These are phyloP conservation scores for Psittacula echo DNA, from an alignment of 2,797 vertebrate genomes.

Conservation along the genomic window DNA sequence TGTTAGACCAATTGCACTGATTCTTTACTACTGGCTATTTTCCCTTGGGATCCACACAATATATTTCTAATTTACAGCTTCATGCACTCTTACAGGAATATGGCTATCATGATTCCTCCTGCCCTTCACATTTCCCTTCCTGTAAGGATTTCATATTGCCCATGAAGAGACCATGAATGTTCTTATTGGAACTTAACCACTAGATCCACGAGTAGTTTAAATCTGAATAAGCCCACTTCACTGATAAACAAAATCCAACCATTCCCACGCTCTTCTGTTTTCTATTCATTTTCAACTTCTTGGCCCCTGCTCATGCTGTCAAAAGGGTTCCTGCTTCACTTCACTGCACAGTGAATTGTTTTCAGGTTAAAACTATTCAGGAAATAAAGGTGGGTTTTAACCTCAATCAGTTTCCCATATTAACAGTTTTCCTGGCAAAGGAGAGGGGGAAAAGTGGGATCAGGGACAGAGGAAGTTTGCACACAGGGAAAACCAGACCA, in stretches of 20 bases:
- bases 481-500: background rate
- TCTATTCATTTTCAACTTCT: background rate
- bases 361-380: background rate
- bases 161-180: background rate
- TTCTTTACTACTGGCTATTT: slow-evolving; percentile 15
- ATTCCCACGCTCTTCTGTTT: background rate
- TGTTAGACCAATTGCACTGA: background rate
- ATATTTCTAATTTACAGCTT: slow-evolving; percentile 40
- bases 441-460: background rate
- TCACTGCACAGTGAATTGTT: background rate
- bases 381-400: slow-evolving; percentile 17
- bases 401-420: background rate
- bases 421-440: background rate
- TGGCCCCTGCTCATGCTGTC: background rate
- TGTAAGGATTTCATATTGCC: background rate
- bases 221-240: background rate
- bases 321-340: background rate
- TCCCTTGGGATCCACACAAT: slow-evolving; percentile 21
- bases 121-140: background rate
- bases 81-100: background rate
- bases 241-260: background rate
- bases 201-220: background rate
- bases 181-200: background rate
- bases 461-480: background rate
- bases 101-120: background rate